A percentile compares a stretch with the other conserved stretches of the same genome.
phyloP scores from a whole-genome alignment of 2,113 vertebrate genomes.

The Alexandromys fortis region DNA sequence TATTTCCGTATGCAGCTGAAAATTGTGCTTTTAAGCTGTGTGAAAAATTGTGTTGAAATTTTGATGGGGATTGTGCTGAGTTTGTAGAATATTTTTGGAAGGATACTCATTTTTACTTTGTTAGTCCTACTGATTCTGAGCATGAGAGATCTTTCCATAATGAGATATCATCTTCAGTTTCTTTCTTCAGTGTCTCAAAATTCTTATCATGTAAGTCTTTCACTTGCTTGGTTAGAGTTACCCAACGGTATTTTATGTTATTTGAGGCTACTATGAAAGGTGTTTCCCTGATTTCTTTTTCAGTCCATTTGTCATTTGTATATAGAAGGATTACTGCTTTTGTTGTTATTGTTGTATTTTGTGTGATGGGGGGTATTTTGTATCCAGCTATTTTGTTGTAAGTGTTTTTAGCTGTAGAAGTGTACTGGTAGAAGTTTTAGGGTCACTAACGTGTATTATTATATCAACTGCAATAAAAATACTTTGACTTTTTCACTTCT shows the following conservation, averaged over 20 bases:
- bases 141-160: neutral
- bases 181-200: neutral
- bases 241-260: neutral
- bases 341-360: neutral
- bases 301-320: neutral
- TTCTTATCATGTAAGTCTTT: neutral
- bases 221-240: neutral
- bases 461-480: neutral
- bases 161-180: neutral
- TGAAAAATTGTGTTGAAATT: neutral
- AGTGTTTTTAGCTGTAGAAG: neutral
- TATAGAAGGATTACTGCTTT: neutral
- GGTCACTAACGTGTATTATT: too few relatives aligned
- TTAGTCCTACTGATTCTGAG: neutral
- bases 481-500: neutral
- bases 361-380: neutral
- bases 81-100: neutral
- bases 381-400: neutral
- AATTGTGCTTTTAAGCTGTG: neutral
- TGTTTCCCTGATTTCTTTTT: neutral
- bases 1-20: neutral
- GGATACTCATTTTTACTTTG: neutral
- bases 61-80: neutral
- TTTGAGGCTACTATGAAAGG: neutral
- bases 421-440: neutral